phyloP scores from a whole-genome alignment of 2,888 invertebrate genomes.

The Dryococelus australis region DNA sequence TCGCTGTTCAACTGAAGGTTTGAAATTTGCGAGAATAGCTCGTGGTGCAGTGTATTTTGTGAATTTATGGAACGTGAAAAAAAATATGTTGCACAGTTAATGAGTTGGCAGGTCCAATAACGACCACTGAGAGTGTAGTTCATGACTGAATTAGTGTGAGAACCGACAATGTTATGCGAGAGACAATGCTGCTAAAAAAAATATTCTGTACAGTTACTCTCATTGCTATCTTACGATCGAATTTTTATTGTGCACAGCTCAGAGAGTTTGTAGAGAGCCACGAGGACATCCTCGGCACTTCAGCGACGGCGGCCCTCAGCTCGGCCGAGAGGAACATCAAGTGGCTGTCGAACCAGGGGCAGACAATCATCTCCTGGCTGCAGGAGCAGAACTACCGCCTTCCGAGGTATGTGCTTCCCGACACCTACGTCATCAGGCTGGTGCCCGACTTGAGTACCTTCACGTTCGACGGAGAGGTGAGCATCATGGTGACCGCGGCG shows the following conservation, averaged over 20 bases:
- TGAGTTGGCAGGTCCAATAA: no score
- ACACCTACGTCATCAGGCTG: slow-evolving; percentile 7
- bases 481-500: background rate
- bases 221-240: no score
- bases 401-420: background rate
- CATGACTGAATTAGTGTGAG: no score
- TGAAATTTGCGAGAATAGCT: no score
- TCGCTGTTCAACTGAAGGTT: no score
- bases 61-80: no score
- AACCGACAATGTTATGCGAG: no score
- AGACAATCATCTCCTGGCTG: background rate
- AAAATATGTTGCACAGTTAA: no score
- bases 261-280: background rate
- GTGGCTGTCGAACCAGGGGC: slow-evolving; percentile 1
- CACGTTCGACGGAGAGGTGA: background rate
- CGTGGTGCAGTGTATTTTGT: no score
- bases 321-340: background rate
- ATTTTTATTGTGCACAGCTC: background rate
- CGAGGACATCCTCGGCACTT: background rate
- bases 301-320: background rate
- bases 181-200: no score
- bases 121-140: no score
- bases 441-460: background rate
- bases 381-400: slow-evolving; percentile 17
- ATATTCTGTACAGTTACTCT: no score